These are phyloP conservation scores for Himalopsyche kuldschensis DNA, from an alignment of 2,888 invertebrate genomes.

Conservation along the genomic window DNA sequence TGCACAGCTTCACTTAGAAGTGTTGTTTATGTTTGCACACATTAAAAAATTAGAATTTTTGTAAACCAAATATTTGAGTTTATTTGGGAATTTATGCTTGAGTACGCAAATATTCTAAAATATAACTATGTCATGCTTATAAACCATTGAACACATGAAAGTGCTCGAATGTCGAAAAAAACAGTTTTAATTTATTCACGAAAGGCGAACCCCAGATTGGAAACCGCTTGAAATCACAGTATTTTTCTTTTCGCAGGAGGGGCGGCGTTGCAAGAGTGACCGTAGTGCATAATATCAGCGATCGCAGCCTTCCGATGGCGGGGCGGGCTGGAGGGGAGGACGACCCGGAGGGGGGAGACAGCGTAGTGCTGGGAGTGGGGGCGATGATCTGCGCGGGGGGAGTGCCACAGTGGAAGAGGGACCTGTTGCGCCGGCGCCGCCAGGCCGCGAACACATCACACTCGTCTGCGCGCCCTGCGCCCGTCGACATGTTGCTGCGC, in stretches of 20 bases:
- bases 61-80: too few species aligned
- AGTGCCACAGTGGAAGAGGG: conserved; percentile 82
- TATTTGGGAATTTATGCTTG: too few species aligned
- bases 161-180: too few species aligned
- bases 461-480: conserved; percentile 46
- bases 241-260: neutral
- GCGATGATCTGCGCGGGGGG: conserved; percentile 44
- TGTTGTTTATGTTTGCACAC: too few species aligned
- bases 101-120: too few species aligned
- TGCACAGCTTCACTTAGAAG: too few species aligned
- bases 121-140: too few species aligned
- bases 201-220: neutral
- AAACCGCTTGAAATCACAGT: neutral
- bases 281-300: neutral
- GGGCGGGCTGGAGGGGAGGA: conserved; percentile 3
- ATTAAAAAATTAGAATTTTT: too few species aligned
- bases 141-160: too few species aligned
- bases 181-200: too few species aligned
- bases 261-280: conserved; percentile 1
- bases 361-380: conserved; percentile 33
- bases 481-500: conserved; percentile 44
- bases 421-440: conserved; percentile 74
- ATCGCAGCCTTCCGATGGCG: neutral
- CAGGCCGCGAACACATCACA: conserved; percentile 42
- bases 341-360: conserved; percentile 50